Evolutionary conservation across 1,140 invertebrate species (phyloP).

Genomic region (Thalassaphorura encarpata): DNA sequence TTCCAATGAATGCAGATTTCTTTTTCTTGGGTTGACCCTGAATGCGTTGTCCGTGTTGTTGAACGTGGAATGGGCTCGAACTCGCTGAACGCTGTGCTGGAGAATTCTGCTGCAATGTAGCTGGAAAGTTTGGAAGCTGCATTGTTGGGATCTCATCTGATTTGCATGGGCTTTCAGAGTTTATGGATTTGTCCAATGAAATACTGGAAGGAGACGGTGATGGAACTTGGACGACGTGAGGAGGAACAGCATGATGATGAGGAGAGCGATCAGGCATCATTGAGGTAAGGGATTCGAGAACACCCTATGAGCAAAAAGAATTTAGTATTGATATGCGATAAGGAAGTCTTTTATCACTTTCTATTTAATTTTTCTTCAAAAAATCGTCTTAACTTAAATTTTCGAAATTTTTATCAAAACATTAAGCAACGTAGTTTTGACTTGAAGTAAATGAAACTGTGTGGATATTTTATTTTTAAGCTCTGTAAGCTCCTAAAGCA

Average conservation of each 20-base stretch:
- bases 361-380: no score
- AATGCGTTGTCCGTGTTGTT: slow-evolving; percentile 10
- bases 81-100: no score
- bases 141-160: not conserved
- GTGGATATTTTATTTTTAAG: no score
- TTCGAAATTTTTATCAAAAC: no score
- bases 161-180: not conserved
- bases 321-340: no score
- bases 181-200: no score
- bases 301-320: slow-evolving; percentile 22
- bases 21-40: slow-evolving; percentile 3
- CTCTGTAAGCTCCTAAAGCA: no score
- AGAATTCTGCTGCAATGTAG: slow-evolving; percentile 10
- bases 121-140: slow-evolving; percentile 5
- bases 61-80: no score
- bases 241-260: not conserved
- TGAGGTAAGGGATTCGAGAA: slow-evolving; percentile 30
- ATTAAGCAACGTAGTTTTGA: no score
- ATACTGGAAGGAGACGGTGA: not conserved
- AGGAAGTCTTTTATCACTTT: no score
- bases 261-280: slow-evolving; percentile 31
- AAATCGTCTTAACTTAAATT: no score
- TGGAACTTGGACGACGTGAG: not conserved
- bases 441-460: no score
- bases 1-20: slow-evolving; percentile 2